Percentiles rank a stretch among this genome's conserved stretches.
Evolutionary conservation across 37 sponge, comb jelly and placozoan species (phyloP).

Genomic region (Haliclona indistincta): DNA sequence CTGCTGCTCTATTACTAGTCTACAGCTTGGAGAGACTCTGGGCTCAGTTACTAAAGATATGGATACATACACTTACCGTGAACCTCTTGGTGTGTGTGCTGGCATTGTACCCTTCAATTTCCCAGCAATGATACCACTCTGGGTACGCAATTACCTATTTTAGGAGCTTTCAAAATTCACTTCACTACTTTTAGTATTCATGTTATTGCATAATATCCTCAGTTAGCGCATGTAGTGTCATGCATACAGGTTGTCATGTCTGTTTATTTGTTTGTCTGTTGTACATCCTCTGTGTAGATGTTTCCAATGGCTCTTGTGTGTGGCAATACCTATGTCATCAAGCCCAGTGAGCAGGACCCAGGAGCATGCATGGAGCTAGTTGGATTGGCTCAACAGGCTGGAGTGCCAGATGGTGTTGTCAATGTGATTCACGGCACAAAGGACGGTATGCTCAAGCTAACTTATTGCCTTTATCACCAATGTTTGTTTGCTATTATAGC

Average conservation of each 20-base stretch:
- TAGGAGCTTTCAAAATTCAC: neutral
- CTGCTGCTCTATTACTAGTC: conserved; percentile 86
- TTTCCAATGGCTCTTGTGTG: conserved; percentile 94
- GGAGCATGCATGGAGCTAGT: conserved; percentile 85
- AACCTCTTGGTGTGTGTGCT: conserved; percentile 95
- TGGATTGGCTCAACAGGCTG: conserved; percentile 91
- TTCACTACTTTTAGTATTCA: neutral
- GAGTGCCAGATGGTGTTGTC: conserved; percentile 93
- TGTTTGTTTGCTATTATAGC: conserved; percentile 18
- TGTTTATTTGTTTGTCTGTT: neutral
- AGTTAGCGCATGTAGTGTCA: neutral
- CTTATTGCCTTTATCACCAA: neutral
- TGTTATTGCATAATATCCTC: neutral
- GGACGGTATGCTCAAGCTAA: conserved; percentile 29
- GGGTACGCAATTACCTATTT: conserved; percentile 77
- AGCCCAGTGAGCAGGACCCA: conserved; percentile 97
- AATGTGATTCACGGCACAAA: conserved; percentile 96
- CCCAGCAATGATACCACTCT: conserved; percentile 96
- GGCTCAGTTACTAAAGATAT: conserved; percentile 88
- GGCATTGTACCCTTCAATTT: conserved; percentile 97
- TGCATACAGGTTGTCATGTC: neutral
- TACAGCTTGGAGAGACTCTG: conserved; percentile 94
- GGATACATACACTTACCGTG: conserved; percentile 95
- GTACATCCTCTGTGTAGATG: conserved; percentile 59
- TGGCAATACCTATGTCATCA: conserved; percentile 96